phyloP scores from a whole-genome alignment of 2,797 vertebrate genomes.

The Neoniphon sammara region DNA sequence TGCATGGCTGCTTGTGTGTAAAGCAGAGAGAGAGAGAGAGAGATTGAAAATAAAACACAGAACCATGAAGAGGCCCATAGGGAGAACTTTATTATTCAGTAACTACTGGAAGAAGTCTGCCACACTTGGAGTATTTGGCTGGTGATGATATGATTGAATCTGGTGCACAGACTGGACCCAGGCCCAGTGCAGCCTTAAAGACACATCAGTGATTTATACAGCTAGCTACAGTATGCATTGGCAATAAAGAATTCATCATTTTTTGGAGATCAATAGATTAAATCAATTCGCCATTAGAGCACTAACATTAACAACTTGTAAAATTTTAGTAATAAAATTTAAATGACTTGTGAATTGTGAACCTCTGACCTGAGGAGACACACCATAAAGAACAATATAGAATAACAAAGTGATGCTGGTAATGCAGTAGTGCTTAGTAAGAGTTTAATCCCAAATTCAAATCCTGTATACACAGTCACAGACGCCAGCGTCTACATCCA shows the following conservation, averaged over 20 bases:
- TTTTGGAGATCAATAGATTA: constrained; percentile 12
- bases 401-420: constrained; percentile 11
- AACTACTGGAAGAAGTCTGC: constrained; percentile 46
- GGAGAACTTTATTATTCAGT: constrained; percentile 57
- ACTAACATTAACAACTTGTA: too few relatives aligned
- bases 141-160: constrained; percentile 28
- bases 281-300: background rate
- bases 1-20: constrained; percentile 21
- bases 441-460: constrained; percentile 8
- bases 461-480: constrained; percentile 11
- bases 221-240: constrained; percentile 11
- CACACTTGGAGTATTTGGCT: constrained; percentile 29
- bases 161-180: background rate
- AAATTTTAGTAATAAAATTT: constrained; percentile 16
- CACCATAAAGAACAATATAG: background rate
- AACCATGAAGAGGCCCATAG: constrained; percentile 46
- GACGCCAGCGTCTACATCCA: constrained; percentile 41
- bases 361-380: background rate
- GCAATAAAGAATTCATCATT: constrained; percentile 19
- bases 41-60: constrained; percentile 33
- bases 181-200: background rate
- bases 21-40: constrained; percentile 42
- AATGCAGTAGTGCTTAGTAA: constrained; percentile 21
- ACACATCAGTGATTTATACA: constrained; percentile 4
- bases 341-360: background rate